Base-by-base conservation (phyloP, 1,140 invertebrate genomes). In the Neocloeon triangulifer region DNA sequence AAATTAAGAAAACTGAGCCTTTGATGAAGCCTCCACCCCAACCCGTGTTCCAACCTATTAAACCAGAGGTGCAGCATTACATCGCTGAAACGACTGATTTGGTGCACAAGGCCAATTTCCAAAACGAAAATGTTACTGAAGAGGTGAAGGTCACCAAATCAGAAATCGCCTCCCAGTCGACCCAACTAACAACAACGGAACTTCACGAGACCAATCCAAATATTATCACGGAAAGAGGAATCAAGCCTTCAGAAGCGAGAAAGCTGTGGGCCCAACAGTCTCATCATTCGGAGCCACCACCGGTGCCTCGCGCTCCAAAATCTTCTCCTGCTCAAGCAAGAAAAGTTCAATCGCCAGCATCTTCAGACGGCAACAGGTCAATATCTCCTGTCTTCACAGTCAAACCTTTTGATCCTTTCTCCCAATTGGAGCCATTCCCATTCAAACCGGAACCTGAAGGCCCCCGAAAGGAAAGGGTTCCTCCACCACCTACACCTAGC, bases 401-500 rank as follows among this genome's bases (percentile, higher is more conserved):
- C 15, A 43, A 48, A 35, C 46, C 53, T 5, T 54, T 49, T 32
- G 50, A 57, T 42, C 47, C 42, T 35, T 52, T 59, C 35, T 54
- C 53, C 7, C 47, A 57, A n/a, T 41, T 59, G 17, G 59, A 64
- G 45, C 58, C 61, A 13, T 53, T 64, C 33, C 58, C 59, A 14
- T 64, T 53, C 39, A 43, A 44, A 40, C 44, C 56, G 2, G 53
- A 56, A 13, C 46, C 50, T 6, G 42, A 43, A 22, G 46, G 46
- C 43, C 44, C 48, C 2, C 51, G 41, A 46, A 47, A 19, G 17
- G 32, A 20, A 36, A 48, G 40, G 29, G 43, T 39, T 37, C 42
- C 22, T 28, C 59, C 62, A 9, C 57, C 65, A 2, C 58, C 66
- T 1, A 52, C 58, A 13, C 68, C 69, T 6, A 57, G 58, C 0